phyloP scores from a whole-genome alignment of 2,113 vertebrate genomes.

The Platysternon megacephalum region DNA sequence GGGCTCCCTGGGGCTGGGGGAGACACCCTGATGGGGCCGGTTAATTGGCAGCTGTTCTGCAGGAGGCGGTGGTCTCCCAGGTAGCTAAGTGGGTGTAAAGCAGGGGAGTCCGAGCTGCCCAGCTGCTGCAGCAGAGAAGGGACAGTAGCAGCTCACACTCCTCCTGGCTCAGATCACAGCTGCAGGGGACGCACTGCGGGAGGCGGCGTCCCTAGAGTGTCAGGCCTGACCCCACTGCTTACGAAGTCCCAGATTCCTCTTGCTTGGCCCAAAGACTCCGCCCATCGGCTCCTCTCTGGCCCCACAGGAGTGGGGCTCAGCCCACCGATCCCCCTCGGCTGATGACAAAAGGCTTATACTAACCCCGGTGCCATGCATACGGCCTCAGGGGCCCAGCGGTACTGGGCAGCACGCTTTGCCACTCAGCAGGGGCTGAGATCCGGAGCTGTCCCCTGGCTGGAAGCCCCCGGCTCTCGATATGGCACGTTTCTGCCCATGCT shows the following conservation, averaged over 20 bases:
- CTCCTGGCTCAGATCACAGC: background rate
- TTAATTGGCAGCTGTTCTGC: background rate
- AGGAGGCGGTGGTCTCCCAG: background rate
- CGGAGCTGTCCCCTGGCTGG: background rate
- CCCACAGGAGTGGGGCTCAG: background rate
- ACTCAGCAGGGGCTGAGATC: background rate
- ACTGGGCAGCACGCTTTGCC: background rate
- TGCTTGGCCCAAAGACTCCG: background rate
- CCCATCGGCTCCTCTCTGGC: background rate
- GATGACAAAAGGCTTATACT: background rate
- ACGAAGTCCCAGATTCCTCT: background rate
- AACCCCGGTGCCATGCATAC: background rate
- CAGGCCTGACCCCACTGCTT: background rate
- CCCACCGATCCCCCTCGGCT: background rate
- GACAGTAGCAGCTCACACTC: background rate
- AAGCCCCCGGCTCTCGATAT: background rate
- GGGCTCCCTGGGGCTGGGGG: too few relatives aligned
- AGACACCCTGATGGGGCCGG: background rate
- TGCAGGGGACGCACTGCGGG: too few relatives aligned
- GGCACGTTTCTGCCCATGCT: background rate
- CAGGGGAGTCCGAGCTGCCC: too few relatives aligned
- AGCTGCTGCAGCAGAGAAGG: too few relatives aligned
- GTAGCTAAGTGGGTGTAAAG: background rate
- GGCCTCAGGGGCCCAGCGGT: background rate
- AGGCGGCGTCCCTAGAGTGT: too few relatives aligned